Evolutionary conservation across 2,113 vertebrate genomes (phyloP), one percentile per base, ranked within the genome.

Genomic region (Spea bombifrons): DNA sequence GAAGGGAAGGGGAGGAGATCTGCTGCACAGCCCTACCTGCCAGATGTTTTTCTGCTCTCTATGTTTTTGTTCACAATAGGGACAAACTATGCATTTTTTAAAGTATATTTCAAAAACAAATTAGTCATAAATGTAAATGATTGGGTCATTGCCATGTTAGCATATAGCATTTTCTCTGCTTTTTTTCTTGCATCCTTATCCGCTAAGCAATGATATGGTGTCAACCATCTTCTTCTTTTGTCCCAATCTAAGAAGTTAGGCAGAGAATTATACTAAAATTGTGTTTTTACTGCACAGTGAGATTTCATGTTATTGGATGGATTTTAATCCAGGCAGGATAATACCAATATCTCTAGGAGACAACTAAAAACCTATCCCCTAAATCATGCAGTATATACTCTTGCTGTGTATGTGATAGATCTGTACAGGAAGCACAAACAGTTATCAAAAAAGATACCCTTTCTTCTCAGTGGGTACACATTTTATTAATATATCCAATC

Each of bases 261-360:
- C 84, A 89, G 82, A 87, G 86, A 91, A 90, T 92, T 90, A 88
- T 86, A 89, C 89, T 88, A 85, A 90, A 91, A 90, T 89, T 91
- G 82, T 91, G 86, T 85, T 88, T 91, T 91, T 90, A 90, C 87
- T 83, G 88, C 81, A 85, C 81, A 87, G 84, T 89, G 86, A 87
- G 89, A 90, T 91, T 92, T 92, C 87, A 87, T 91, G 90, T 91
- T 90, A 87, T 91, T 85, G 91, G 84, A 90, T 89, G 85, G 83
- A 90, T 91, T 91, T 90, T 88, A 84, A 86, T 91, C 88, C 86
- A 86, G 88, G 86, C 85, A 86, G 87, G 86, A 69, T 87, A 81
- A 87, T 87, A 88, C 87, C 86, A 87, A 81, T 82, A 82, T 83
- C 55, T 8, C 47, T 16, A 5, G 53, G 70, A 16, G 43, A 47